Conservation (phyloP, 2,888 invertebrate genomes). For the Chymomyza fuscimana region DNA sequence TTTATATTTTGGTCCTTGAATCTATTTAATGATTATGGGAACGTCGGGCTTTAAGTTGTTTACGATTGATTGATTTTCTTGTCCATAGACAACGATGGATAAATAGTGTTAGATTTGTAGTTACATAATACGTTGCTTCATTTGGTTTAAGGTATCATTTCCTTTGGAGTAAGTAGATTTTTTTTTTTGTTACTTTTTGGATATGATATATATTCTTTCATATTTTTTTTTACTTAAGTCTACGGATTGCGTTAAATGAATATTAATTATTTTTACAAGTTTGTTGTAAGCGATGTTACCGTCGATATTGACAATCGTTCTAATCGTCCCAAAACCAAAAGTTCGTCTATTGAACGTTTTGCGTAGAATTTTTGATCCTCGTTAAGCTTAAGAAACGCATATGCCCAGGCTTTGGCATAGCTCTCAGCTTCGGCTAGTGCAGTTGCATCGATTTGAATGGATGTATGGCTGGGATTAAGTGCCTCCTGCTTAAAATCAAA, state of each 20-base stretch:
- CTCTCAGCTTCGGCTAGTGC: slow-evolving; percentile 60
- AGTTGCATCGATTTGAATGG: slow-evolving; percentile 41
- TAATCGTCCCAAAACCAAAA: slow-evolving; percentile 54
- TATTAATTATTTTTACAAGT: slow-evolving; percentile 38
- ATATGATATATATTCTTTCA: background rate
- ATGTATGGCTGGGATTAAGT: slow-evolving; percentile 24
- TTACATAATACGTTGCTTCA: no score
- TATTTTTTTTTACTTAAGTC: background rate
- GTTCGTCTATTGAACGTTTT: slow-evolving; percentile 63
- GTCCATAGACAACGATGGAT: no score
- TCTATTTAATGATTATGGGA: no score
- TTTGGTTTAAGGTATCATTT: no score
- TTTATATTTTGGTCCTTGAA: no score
- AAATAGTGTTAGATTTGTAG: no score
- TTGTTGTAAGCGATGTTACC: slow-evolving; percentile 57
- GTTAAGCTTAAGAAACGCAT: slow-evolving; percentile 59
- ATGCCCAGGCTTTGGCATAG: slow-evolving; percentile 60
- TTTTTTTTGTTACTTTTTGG: background rate
- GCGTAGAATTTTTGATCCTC: slow-evolving; percentile 65
- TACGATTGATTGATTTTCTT: no score
- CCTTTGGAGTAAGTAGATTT: no score
- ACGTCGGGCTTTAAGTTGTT: no score
- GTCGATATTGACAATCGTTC: slow-evolving; percentile 56
- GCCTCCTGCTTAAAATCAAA: slow-evolving; percentile 30
- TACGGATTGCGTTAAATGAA: background rate